A percentile compares a stretch with the other conserved stretches of the same genome.
Conservation (phyloP, 2,113 vertebrate species). For the Caloenas nicobarica region DNA sequence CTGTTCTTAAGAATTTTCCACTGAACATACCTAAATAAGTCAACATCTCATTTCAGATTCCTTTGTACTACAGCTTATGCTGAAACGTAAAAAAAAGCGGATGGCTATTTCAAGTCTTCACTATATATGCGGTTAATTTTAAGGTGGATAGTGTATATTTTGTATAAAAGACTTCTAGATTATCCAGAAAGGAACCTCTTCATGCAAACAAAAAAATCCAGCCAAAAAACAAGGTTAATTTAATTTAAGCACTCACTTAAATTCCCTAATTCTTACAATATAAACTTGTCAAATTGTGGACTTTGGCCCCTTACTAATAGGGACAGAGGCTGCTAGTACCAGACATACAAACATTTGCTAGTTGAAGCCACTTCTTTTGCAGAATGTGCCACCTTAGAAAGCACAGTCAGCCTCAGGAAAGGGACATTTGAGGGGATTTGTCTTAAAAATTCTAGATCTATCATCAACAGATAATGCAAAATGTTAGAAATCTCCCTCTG, state of each 20-base stretch:
- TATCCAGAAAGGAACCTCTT: not conserved
- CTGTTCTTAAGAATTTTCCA: not conserved
- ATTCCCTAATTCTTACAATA: not conserved
- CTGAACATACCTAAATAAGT: not conserved
- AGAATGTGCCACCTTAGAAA: not conserved
- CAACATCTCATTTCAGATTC: not conserved
- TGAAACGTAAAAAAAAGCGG: not conserved
- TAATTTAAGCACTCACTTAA: not conserved
- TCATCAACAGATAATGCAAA: not conserved
- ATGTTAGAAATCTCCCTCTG: not conserved
- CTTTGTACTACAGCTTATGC: not conserved
- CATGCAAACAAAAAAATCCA: not conserved
- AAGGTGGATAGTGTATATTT: not conserved
- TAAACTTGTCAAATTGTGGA: not conserved
- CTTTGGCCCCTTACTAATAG: not conserved
- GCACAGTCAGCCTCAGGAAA: not conserved
- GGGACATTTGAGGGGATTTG: not conserved
- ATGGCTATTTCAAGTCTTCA: not conserved
- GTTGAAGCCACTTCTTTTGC: not conserved
- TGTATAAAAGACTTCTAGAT: not conserved
- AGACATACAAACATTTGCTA: not conserved
- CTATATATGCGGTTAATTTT: not conserved
- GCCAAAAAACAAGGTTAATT: not conserved
- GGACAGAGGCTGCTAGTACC: not conserved
- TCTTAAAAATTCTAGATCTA: not conserved